Conservation (phyloP, 2,888 invertebrate species). For the Flexamia atlantica region DNA sequence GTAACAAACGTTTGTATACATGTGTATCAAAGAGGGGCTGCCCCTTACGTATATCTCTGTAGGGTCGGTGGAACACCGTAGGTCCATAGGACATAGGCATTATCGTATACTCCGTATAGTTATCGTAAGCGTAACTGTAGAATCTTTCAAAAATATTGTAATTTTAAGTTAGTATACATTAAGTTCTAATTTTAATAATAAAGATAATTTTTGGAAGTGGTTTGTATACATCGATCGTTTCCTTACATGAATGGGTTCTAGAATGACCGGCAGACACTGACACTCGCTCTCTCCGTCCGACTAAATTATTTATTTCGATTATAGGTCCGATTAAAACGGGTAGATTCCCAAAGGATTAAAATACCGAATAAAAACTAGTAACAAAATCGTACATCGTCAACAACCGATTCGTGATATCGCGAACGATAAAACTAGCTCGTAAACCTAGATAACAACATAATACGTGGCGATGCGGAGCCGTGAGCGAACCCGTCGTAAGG, state of each 20-base stretch:
- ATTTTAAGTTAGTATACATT: slow-evolving; percentile 47
- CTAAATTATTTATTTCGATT: slow-evolving; percentile 2
- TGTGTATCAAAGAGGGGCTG: slow-evolving; percentile 46
- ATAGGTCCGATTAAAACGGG: not conserved
- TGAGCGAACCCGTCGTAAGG: slow-evolving; percentile 16
- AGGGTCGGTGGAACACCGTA: slow-evolving; percentile 19
- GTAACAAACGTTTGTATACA: slow-evolving; percentile 56
- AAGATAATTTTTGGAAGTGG: slow-evolving; percentile 53
- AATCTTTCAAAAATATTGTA: slow-evolving; percentile 55
- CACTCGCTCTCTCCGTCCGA: slow-evolving; percentile 17
- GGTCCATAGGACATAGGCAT: slow-evolving; percentile 37
- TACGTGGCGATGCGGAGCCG: too few species aligned
- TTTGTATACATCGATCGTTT: slow-evolving; percentile 55
- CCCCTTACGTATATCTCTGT: slow-evolving; percentile 60
- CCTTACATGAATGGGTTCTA: slow-evolving; percentile 51
- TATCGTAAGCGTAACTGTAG: slow-evolving; percentile 54
- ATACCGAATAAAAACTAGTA: slow-evolving; percentile 32
- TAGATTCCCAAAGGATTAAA: not conserved
- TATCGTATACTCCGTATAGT: slow-evolving; percentile 43
- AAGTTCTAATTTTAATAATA: slow-evolving; percentile 46
- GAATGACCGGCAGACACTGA: slow-evolving; percentile 9
- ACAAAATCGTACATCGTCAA: slow-evolving; percentile 25
- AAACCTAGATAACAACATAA: slow-evolving; percentile 49
- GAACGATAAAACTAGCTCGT: slow-evolving; percentile 18
- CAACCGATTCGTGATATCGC: slow-evolving; percentile 17